phyloP scores from a whole-genome alignment of 30 jellyfish, hydroid and myxozoan species.

The Turritopsis dohrnii region DNA sequence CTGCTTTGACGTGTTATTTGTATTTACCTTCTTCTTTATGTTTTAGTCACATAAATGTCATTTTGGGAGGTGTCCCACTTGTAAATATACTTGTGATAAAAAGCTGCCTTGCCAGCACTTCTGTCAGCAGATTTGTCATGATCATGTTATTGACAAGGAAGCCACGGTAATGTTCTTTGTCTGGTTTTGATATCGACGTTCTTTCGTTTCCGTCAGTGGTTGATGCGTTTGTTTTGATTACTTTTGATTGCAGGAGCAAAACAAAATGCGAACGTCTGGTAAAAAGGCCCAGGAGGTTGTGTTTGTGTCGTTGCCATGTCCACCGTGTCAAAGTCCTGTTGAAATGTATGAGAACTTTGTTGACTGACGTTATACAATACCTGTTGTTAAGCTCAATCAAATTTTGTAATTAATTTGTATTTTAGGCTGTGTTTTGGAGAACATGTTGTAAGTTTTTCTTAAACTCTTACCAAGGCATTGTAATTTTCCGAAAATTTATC shows the following conservation, averaged over 20 bases:
- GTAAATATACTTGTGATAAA: slow-evolving; percentile 50
- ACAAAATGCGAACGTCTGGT: slow-evolving; percentile 21
- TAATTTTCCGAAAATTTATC: too few species aligned
- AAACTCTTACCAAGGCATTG: too few species aligned
- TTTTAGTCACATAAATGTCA: slow-evolving; percentile 71
- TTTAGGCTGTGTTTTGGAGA: slow-evolving; percentile 75
- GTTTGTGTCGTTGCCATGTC: slow-evolving; percentile 47
- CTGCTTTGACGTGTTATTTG: not conserved
- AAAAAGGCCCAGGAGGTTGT: slow-evolving; percentile 26
- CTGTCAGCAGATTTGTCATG: slow-evolving; percentile 71
- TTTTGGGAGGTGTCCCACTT: slow-evolving; percentile 60
- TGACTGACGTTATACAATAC: too few species aligned
- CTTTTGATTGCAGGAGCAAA: slow-evolving; percentile 29
- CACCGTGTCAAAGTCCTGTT: slow-evolving; percentile 59
- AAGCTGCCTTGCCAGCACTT: slow-evolving; percentile 44
- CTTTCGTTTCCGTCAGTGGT: not conserved
- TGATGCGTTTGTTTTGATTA: not conserved
- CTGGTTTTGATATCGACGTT: not conserved
- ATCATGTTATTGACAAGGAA: slow-evolving; percentile 43
- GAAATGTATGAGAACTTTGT: slow-evolving; percentile 32
- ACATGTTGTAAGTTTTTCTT: slow-evolving; percentile 59
- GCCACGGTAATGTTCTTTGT: slow-evolving; percentile 17
- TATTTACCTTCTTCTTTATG: not conserved
- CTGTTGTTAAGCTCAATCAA: not conserved
- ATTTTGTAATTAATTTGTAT: too few species aligned